Evolutionary conservation across 2,113 vertebrate species (phyloP).

Genomic region (Columbina picui): DNA sequence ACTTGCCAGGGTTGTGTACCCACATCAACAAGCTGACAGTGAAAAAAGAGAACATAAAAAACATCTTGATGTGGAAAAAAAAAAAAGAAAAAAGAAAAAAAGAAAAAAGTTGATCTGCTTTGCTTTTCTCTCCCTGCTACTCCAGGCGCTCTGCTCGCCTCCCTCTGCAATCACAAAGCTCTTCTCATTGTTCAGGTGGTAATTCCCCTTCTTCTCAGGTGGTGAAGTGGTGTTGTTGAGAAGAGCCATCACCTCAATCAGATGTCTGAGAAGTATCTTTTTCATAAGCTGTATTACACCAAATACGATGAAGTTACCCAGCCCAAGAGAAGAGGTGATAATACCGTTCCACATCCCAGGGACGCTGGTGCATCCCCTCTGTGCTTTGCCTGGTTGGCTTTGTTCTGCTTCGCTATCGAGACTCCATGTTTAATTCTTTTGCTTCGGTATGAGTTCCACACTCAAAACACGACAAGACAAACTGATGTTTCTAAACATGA

Average conservation of each 20-base stretch:
- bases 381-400: neutral
- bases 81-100: neutral
- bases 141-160: neutral
- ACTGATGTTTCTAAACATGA: neutral
- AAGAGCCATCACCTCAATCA: neutral
- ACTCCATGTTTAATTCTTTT: neutral
- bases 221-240: neutral
- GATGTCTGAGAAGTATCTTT: neutral
- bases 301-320: neutral
- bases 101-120: neutral
- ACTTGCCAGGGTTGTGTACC: neutral
- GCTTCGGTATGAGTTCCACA: neutral
- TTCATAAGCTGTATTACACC: neutral
- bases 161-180: neutral
- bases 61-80: neutral
- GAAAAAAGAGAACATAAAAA: neutral
- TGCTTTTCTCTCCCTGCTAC: neutral
- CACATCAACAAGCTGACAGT: neutral
- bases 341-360: neutral
- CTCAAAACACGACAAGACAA: conserved; percentile 2
- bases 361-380: neutral
- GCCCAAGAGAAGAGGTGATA: neutral
- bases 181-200: rapidly evolving
- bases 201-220: neutral
- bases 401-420: neutral